phyloP scores from a whole-genome alignment of 30 jellyfish, hydroid and myxozoan species.

The Pelagia noctiluca region DNA sequence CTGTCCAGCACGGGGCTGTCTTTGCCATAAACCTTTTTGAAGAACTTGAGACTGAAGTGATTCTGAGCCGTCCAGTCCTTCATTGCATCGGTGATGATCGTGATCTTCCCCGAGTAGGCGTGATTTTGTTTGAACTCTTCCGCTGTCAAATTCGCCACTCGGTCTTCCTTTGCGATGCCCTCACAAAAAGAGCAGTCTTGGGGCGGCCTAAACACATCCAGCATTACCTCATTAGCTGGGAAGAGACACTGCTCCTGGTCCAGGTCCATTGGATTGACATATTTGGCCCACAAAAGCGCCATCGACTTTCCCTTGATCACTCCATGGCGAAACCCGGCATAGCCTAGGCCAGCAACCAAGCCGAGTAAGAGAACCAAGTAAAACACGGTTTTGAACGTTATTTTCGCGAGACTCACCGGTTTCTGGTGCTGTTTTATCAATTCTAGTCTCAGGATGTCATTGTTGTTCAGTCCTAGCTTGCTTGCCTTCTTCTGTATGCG shows the following conservation, averaged over 20 bases:
- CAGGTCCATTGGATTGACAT: constrained; percentile 59
- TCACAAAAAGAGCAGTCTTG: constrained; percentile 84
- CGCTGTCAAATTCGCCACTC: constrained; percentile 76
- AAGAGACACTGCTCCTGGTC: constrained; percentile 68
- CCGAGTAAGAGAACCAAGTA: constrained; percentile 3
- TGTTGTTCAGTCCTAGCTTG: constrained; percentile 59
- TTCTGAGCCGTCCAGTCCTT: constrained; percentile 89
- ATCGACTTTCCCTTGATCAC: constrained; percentile 33
- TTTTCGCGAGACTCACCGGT: constrained; percentile 40
- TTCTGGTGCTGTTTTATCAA: constrained; percentile 66
- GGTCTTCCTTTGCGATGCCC: constrained; percentile 68
- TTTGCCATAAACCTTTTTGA: constrained; percentile 74
- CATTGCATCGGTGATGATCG: constrained; percentile 87
- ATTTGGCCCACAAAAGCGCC: constrained; percentile 57
- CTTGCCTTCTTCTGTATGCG: constrained; percentile 77
- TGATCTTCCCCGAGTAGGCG: constrained; percentile 89
- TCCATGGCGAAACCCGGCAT: constrained; percentile 43
- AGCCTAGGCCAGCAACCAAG: constrained; percentile 42
- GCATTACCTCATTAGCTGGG: constrained; percentile 64
- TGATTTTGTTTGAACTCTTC: constrained; percentile 78
- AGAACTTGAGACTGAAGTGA: constrained; percentile 67
- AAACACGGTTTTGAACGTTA: constrained; percentile 19
- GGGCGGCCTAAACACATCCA: constrained; percentile 91
- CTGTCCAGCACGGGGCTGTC: constrained; percentile 85
- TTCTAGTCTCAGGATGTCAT: constrained; percentile 61